A percentile compares a stretch with the other conserved stretches of the same genome.
Conservation (phyloP, 53 echinoderm and acorn worm genomes). For the Apostichopus leukothele region DNA sequence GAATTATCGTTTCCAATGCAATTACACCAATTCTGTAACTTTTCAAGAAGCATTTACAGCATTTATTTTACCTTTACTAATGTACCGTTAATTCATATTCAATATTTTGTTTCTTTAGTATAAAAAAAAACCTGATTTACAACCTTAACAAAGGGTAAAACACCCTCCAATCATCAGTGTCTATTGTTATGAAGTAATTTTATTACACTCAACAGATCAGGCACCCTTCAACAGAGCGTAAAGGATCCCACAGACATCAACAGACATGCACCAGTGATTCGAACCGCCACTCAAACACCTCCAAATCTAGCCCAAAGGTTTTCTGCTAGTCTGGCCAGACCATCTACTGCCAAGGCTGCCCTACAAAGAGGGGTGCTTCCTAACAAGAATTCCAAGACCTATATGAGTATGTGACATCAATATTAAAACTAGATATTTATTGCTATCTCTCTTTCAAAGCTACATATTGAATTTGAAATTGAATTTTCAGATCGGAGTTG, state of each 20-base stretch:
- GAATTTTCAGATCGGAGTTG: too few species aligned
- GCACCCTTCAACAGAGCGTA: background rate
- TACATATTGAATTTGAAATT: too few species aligned
- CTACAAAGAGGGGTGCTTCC: slow-evolving; percentile 76
- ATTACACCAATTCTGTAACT: too few species aligned
- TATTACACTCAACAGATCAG: background rate
- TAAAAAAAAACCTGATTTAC: too few species aligned
- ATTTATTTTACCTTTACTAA: too few species aligned
- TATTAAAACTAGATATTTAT: background rate
- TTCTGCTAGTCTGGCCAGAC: slow-evolving; percentile 66
- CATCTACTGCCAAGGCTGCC: slow-evolving; percentile 83
- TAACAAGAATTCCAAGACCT: slow-evolving; percentile 45
- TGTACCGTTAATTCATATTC: too few species aligned
- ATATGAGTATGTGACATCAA: background rate
- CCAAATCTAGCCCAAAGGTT: slow-evolving; percentile 80
- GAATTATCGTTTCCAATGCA: too few species aligned
- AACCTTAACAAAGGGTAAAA: too few species aligned
- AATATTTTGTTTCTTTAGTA: too few species aligned
- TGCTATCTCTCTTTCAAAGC: background rate
- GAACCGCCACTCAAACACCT: slow-evolving; percentile 81
- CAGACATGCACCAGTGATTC: slow-evolving; percentile 80
- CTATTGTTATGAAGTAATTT: too few species aligned
- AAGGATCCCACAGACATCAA: slow-evolving; percentile 47
- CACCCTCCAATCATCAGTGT: too few species aligned
- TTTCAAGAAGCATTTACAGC: too few species aligned